Base-by-base conservation (phyloP, 2,888 invertebrate species). In the Aleiodes testaceus region DNA sequence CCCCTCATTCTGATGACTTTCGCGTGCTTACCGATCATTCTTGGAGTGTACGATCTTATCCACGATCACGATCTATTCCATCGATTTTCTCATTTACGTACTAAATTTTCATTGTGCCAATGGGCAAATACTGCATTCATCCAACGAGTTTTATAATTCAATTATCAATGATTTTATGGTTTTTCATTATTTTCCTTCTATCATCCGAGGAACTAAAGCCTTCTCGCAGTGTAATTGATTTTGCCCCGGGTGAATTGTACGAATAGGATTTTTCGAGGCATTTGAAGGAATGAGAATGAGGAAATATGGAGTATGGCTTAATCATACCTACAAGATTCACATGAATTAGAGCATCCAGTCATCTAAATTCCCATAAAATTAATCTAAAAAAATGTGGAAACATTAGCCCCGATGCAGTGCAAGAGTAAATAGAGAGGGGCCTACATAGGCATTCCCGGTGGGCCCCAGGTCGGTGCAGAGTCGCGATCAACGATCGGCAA, bases 401-500 rank as follows among this genome's bases (percentile, higher is more conserved):
- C 36, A 36, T 36, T 55, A 55, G n/a, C 30, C 30, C 30, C 11
- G 50, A 16, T 59, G 59, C 59, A 59, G 16, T 36, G 42, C 14
- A 26, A 26, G 30, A 59, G 18, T 16, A 42, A 14, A 16, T 36
- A 55, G 55, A 36, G 22, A 22, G n/a, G 26, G 12, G 16, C 36
- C 20, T 22, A 11, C 14, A 14, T 47, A 11, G 16, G 20, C 44
- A 16, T 22, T 44, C 22, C 20, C 20, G 14, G 42, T 42, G 5
- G 2, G 45, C 42, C 45, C 18, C 18, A 44, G 52, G 47, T 45
- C 44, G 67, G 53, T 50, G 50, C 63, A 45, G 52, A 64, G 45
- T 70, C 50, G 63, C 68, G 66, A 55, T 69, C 49, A 70, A 64
- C 75, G 72, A 55, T 74, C 59, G 74, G 69, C 72, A 79, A 74